Evolutionary conservation across 2,888 invertebrate genomes (phyloP).

Genomic region (Parnassius orleans): DNA sequence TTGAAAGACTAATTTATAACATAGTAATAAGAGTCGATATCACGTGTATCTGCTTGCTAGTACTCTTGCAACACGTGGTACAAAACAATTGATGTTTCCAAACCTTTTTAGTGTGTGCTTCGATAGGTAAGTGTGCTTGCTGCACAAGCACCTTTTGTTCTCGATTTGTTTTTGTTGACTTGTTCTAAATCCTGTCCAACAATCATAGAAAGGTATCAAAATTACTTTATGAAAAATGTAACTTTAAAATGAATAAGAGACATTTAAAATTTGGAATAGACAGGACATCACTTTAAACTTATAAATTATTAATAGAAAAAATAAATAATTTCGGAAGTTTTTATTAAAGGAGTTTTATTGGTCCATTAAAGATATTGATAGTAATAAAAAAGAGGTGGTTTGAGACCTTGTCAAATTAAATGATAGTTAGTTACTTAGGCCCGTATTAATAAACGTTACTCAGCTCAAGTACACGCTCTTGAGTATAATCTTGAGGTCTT

Average conservation of each 20-base stretch:
- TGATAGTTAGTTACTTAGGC: too few species aligned
- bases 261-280: too few species aligned
- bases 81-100: constrained; percentile 23
- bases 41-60: background rate
- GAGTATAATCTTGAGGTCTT: too few species aligned
- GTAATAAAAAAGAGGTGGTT: too few species aligned
- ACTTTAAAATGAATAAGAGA: background rate
- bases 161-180: constrained; percentile 14
- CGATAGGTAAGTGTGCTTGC: background rate
- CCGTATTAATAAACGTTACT: too few species aligned
- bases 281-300: too few species aligned
- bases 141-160: constrained; percentile 15
- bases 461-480: too few species aligned
- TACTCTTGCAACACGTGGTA: constrained; percentile 12
- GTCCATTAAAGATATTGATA: too few species aligned
- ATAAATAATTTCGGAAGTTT: too few species aligned
- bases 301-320: too few species aligned
- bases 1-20: constrained; percentile 1
- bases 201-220: constrained; percentile 15
- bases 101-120: constrained; percentile 21
- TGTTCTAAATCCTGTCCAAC: constrained; percentile 19
- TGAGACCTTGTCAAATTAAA: too few species aligned
- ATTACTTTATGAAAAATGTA: background rate
- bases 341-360: too few species aligned
- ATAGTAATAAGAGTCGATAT: background rate